phyloP scores from a whole-genome alignment of 2,113 vertebrate species.

The Podarcis muralis region DNA sequence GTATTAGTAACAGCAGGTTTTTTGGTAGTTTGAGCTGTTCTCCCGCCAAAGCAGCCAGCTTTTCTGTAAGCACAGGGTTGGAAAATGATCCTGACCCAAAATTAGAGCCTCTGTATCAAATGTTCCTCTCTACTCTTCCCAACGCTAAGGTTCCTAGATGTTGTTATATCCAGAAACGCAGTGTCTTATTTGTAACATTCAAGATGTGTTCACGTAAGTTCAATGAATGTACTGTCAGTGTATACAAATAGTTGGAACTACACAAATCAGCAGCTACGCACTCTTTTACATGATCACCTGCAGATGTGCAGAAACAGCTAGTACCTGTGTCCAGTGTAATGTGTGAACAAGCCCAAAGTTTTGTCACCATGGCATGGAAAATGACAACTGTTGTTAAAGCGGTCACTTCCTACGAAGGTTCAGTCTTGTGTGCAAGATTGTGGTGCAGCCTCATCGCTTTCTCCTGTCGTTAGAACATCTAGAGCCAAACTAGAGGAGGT shows the following conservation, averaged over 20 bases:
- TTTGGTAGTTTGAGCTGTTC: slow-evolving; percentile 25
- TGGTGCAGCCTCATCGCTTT: slow-evolving; percentile 52
- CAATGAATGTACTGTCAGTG: no score
- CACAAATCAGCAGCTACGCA: no score
- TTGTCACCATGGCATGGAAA: slow-evolving; percentile 18
- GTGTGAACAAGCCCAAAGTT: no score
- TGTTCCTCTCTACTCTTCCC: slow-evolving; percentile 18
- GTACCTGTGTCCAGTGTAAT: no score
- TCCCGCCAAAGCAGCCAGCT: slow-evolving; percentile 19
- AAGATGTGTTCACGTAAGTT: no score
- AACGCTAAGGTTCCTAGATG: slow-evolving; percentile 1
- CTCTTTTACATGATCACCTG: no score
- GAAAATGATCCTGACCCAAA: slow-evolving; percentile 48
- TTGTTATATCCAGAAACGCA: slow-evolving; percentile 52
- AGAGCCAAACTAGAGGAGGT: not conserved
- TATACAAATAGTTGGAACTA: no score
- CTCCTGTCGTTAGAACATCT: slow-evolving; percentile 50
- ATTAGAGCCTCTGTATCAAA: slow-evolving; percentile 25
- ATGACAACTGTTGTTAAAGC: slow-evolving; percentile 62
- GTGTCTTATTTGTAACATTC: slow-evolving; percentile 59
- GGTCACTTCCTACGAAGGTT: slow-evolving; percentile 68
- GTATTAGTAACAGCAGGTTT: slow-evolving; percentile 51
- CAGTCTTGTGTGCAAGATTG: slow-evolving; percentile 60
- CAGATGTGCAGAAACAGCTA: no score
- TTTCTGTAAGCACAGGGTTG: slow-evolving; percentile 37